phyloP scores from a whole-genome alignment of 1,140 invertebrate species.

The Cotesia glomerata region DNA sequence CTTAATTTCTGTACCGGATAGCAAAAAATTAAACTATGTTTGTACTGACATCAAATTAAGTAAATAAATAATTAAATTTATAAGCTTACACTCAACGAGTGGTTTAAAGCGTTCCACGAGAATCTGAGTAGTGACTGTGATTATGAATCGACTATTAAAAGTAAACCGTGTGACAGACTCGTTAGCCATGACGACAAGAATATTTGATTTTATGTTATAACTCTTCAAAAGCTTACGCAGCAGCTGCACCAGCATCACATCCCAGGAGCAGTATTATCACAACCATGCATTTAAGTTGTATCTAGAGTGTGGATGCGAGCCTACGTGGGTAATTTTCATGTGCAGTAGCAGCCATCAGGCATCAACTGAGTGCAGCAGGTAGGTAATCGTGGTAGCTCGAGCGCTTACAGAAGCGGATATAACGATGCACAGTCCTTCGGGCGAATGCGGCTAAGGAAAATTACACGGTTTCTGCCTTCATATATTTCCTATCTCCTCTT shows the following conservation, averaged over 20 bases:
- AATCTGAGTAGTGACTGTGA: background rate
- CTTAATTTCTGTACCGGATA: background rate
- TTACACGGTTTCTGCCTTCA: slow-evolving; percentile 43
- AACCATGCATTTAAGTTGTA: no score
- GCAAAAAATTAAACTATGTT: background rate
- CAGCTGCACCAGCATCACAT: background rate
- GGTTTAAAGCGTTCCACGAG: background rate
- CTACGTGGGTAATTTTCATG: slow-evolving; percentile 27
- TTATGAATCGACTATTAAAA: background rate
- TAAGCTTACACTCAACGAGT: background rate
- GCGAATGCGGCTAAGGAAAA: slow-evolving; percentile 46
- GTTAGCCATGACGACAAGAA: slow-evolving; percentile 28
- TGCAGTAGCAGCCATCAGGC: background rate
- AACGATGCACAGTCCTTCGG: slow-evolving; percentile 29
- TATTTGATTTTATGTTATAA: slow-evolving; percentile 5
- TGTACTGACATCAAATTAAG: slow-evolving; percentile 4
- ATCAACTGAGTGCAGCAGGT: background rate
- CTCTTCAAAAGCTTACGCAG: background rate
- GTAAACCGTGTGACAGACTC: slow-evolving; percentile 10
- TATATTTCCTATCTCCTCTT: slow-evolving; percentile 19
- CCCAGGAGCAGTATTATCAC: no score
- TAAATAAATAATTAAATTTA: slow-evolving; percentile 10
- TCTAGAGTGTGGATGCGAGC: background rate
- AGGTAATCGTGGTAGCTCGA: slow-evolving; percentile 24
- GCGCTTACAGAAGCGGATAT: slow-evolving; percentile 15